Percentiles rank a stretch among this genome's conserved stretches.
phyloP scores from a whole-genome alignment of 2,888 invertebrate genomes.

The Ferrisia virgata region DNA sequence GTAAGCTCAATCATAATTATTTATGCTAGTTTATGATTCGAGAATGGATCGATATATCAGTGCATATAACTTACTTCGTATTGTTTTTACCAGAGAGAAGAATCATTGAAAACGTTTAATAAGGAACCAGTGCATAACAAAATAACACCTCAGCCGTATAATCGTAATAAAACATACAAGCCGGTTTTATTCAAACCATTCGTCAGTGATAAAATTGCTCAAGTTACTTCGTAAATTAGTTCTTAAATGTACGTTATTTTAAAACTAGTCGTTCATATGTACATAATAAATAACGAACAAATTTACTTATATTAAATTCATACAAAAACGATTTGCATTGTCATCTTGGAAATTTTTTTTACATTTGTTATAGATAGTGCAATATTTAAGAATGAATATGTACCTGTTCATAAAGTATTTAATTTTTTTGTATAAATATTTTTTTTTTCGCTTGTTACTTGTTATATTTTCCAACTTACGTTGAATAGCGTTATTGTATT shows the following conservation, averaged over 20 bases:
- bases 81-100: not conserved
- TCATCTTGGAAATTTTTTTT: not conserved
- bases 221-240: conserved; percentile 49
- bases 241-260: conserved; percentile 21
- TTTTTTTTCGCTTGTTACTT: conserved; percentile 38
- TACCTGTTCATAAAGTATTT: conserved; percentile 41
- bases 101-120: not conserved
- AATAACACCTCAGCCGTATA: conserved; percentile 53
- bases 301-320: not conserved
- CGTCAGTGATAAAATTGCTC: conserved; percentile 50
- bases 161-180: conserved; percentile 53
- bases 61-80: not conserved
- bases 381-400: conserved; percentile 34
- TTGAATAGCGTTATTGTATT: conserved; percentile 23
- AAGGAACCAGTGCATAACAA: conserved; percentile 20
- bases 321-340: not conserved
- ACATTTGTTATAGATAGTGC: conserved; percentile 35
- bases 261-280: conserved; percentile 34
- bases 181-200: conserved; percentile 56
- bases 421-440: conserved; percentile 32
- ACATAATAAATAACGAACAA: not conserved
- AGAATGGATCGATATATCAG: not conserved
- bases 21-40: not conserved
- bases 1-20: not conserved
- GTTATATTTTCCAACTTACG: conserved; percentile 31